Percentiles rank a stretch among this genome's conserved stretches.
phyloP scores from a whole-genome alignment of 2,888 invertebrate species.

The Ophion slaviceki region DNA sequence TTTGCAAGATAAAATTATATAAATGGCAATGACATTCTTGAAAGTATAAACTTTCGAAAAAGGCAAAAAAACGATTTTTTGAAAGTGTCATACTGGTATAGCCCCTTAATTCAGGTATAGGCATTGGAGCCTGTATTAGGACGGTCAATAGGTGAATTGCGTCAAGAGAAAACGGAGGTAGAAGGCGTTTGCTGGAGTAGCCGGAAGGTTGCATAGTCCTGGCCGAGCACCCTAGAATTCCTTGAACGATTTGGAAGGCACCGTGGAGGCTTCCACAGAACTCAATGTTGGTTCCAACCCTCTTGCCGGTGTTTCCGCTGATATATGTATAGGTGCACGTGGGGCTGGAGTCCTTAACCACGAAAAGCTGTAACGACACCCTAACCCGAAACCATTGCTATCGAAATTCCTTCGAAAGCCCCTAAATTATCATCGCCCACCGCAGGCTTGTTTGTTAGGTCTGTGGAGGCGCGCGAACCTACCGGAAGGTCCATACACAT shows the following conservation, averaged over 20 bases:
- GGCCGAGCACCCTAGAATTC: conserved; percentile 69
- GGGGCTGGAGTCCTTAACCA: conserved; percentile 24
- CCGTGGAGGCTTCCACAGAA: conserved; percentile 2
- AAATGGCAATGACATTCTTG: too few species aligned
- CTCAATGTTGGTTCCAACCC: conserved; percentile 26
- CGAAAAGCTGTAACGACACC: conserved; percentile 36
- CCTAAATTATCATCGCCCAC: conserved; percentile 71
- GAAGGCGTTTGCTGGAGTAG: conserved; percentile 71
- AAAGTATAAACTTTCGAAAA: too few species aligned
- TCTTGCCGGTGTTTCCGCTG: conserved; percentile 10
- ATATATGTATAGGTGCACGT: conserved; percentile 1
- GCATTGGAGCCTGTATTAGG: not conserved
- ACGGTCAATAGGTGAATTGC: conserved; percentile 8
- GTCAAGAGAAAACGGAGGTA: conserved; percentile 54
- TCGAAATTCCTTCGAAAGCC: conserved; percentile 73
- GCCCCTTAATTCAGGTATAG: not conserved
- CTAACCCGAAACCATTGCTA: conserved; percentile 51
- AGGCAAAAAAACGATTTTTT: too few species aligned
- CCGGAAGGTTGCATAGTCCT: conserved; percentile 47
- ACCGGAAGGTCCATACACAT: conserved; percentile 16
- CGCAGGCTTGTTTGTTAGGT: conserved; percentile 52
- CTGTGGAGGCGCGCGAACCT: conserved; percentile 32
- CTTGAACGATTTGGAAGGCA: conserved; percentile 48
- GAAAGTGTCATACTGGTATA: too few species aligned
- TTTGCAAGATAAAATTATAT: too few species aligned